Evolutionary conservation across 2,113 vertebrate species (phyloP), one percentile per base, ranked within the genome.

Genomic region (Aplodontia rufa): DNA sequence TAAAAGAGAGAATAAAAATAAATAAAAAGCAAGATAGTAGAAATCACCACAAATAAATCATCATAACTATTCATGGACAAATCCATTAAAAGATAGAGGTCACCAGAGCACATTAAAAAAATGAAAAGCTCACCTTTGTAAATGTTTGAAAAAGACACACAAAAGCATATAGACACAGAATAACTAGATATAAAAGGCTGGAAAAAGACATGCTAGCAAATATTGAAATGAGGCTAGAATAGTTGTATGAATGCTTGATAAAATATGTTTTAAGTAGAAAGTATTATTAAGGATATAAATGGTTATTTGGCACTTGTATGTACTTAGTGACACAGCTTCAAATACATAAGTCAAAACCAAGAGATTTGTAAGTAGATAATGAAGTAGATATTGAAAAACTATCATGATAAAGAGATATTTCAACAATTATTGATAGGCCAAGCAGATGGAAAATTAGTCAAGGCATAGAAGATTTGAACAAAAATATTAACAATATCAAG

Each of bases 281-380:
- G 40, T 90, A 89, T 90, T 76, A 84, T 45, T 81, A 93, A 93
- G 81, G n/a, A 86, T 51, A 90, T 60, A 91, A 87, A 47, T 66
- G 28, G 40, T 84, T 69, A 85, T 35, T 81, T 89, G 85, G n/a
- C 14, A 87, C 40, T 37, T 58, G 30, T 80, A 60, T 53, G 49
- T 1, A 75, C 49, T 55, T 93, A 90, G 92, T 72, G 32, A 58
- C 78, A 91, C 49, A 82, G 69, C 60, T 75, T 94, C 81, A 84
- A 89, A 84, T 80, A 89, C 11, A 47, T 45, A 78, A 72, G 55
- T 8, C 28, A 53, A 96, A 60, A 79, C n/a, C 1, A 19, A 92
- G 55, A 93, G 51, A 45, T 37, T 72, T 88, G n/a, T n/a, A 79
- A 86, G 37, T 42, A 84, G 87, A 93, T 78, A 93, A 12, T 40